Base-by-base conservation (phyloP, 2,113 vertebrate genomes). In the Cephalopterus ornatus region DNA sequence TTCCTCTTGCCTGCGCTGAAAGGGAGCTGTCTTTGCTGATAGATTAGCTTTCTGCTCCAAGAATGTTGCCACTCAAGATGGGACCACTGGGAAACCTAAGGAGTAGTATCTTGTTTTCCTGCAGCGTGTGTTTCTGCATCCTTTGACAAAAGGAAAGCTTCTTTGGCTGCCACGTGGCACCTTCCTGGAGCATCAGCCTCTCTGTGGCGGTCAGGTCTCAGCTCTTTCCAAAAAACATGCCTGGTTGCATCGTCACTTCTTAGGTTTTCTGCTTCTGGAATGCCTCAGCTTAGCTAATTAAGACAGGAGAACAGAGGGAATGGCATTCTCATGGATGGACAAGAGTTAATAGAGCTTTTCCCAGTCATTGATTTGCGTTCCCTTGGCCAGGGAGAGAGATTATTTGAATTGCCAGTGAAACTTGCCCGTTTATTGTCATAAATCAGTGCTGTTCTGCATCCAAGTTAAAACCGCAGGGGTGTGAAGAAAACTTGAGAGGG, bases 231-330 rank as follows among this genome's bases (percentile, higher is more conserved):
- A 32, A 80, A 78, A 50, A 8, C 17, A 23, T 6, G 11, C 28
- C 39, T 39, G 33, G 41, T 24, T 55, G 35, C 30, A 3, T 7
- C 1, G 1, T 16, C 35, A 14, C 26, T 58, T 24, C 35, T n/a
- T 27, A 17, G 32, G 10, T 23, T 33, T 65, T 86, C 71, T 86
- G 68, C 39, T 58, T 70, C 42, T 61, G 53, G 7, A 39, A 27
- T 37, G 44, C 37, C 63, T 79, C 7, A 8, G 10, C 33, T 63
- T 20, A 11, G 16, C 17, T 75, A 37, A 20, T 37, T 7, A 9
- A 50, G 37, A 4, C 12, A 35, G 83, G 41, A 24, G 16, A 47
- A 12, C 0, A 0, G 74, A 56, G 53, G 30, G 61, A 76, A 46
- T 27, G 62, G 37, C 3, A 5, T 88, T 78, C 52, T 73, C 8